Evolutionary conservation across 2,888 invertebrate genomes (phyloP), one percentile per base, ranked within the genome.

Genomic region (Frankliniella intonsa): DNA sequence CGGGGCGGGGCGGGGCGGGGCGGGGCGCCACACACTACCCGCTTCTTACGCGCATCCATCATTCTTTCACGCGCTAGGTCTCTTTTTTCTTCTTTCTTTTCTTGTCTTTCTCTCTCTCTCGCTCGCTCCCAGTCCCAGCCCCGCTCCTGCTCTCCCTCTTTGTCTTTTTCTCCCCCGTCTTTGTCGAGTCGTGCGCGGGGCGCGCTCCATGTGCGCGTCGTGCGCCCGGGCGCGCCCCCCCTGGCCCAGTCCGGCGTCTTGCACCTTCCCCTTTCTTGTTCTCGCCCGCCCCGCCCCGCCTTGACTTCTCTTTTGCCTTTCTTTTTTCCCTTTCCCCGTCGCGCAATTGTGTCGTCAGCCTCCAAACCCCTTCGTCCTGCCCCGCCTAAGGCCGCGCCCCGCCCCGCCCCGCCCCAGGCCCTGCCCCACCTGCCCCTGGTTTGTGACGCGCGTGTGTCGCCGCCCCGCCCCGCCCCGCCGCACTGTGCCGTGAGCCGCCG

Each of bases 11-110:
- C 62, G 62, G n/a, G n/a, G 38, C 38, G 38, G 38, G 62, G n/a
- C 62, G 62, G n/a, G 62, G 62, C 62, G 62, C 17, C 62, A 62
- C 62, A 62, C 62, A 25, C 69, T 76, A 76, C 69, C 38, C 69
- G 69, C 12, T 76, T 76, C 69, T 76, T 76, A 25, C 69, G 69
- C 69, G 69, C 69, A 76, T 76, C 69, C 69, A 76, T 76, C 69
- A 76, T 76, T 76, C 69, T 25, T 22, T 76, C 69, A 25, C 69
- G n/a, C 69, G n/a, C 12, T 7, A 1, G 11, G 22, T 69, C 22
- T 69, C 69, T 1, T 22, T 69, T 22, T 22, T 11, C 22, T 22
- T 69, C 22, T 22, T 22, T 22, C 22, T 22, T 5, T 69, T 22
- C 22, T 22, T 69, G 22, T 69, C 22, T 69, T 22, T 69, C 69